Evolutionary conservation across 2,888 invertebrate species (phyloP).

Genomic region (Pomacea canaliculata): DNA sequence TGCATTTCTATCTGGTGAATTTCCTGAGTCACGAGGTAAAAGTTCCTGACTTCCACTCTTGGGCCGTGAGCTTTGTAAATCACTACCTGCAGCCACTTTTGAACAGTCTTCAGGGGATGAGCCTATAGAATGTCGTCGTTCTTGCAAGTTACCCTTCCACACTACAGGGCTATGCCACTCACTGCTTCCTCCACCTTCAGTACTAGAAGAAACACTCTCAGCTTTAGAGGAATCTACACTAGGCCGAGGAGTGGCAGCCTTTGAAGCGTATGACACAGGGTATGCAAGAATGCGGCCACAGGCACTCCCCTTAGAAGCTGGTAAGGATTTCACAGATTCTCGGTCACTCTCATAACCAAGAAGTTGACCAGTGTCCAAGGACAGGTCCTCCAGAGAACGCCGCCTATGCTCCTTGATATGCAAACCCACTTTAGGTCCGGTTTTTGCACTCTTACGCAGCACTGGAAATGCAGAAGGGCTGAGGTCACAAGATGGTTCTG

Average conservation of each 20-base stretch:
- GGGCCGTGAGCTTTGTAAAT: conserved; percentile 33
- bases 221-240: conserved; percentile 25
- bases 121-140: conserved; percentile 62
- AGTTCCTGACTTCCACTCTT: conserved; percentile 51
- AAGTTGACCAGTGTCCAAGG: conserved; percentile 38
- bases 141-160: conserved; percentile 59
- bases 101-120: conserved; percentile 55
- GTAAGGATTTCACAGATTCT: conserved; percentile 63
- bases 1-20: conserved; percentile 9
- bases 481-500: conserved; percentile 46
- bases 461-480: conserved; percentile 64
- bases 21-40: conserved; percentile 26
- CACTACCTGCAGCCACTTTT: conserved; percentile 33
- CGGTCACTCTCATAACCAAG: conserved; percentile 60
- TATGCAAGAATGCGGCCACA: conserved; percentile 33
- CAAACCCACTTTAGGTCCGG: conserved; percentile 37
- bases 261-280: conserved; percentile 60
- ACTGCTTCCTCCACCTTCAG: conserved; percentile 13
- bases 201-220: conserved; percentile 16
- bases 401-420: conserved; percentile 47
- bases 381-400: conserved; percentile 58
- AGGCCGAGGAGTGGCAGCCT: conserved; percentile 50
- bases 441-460: conserved; percentile 30
- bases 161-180: conserved; percentile 41
- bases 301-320: conserved; percentile 43